A percentile compares a stretch with the other conserved stretches of the same genome.
These are phyloP conservation scores for Otis tarda DNA, from an alignment of 2,113 vertebrate genomes.

Conservation along the genomic window DNA sequence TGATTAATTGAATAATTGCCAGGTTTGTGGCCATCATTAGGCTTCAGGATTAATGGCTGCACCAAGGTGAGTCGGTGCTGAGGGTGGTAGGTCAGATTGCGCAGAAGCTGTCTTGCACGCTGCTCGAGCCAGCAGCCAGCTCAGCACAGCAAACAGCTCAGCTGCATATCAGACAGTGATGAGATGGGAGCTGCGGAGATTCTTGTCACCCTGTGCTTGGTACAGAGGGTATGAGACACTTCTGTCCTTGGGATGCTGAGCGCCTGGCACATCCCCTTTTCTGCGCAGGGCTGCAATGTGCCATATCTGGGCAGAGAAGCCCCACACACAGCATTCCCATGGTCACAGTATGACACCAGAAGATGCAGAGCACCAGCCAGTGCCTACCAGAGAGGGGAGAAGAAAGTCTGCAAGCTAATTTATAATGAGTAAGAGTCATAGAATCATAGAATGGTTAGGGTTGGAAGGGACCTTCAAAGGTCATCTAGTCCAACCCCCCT, in stretches of 20 bases:
- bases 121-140: neutral
- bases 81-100: neutral
- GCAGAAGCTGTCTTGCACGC: neutral
- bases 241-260: neutral
- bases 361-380: neutral
- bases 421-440: neutral
- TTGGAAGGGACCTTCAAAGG: too few species aligned
- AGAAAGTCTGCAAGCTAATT: neutral
- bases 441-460: too few species aligned
- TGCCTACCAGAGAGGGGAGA: neutral
- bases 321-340: fast-evolving
- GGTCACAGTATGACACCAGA: neutral
- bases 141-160: neutral
- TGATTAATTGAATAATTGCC: neutral
- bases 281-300: neutral
- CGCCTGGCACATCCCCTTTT: neutral
- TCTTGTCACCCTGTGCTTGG: neutral
- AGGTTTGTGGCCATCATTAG: neutral
- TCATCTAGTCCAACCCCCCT: too few species aligned
- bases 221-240: neutral
- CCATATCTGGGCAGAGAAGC: neutral
- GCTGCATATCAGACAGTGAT: neutral
- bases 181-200: neutral
- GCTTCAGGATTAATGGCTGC: neutral
- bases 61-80: neutral